These are phyloP conservation scores for Dipodomys merriami DNA, from an alignment of 2,113 vertebrate species.

Conservation along the genomic window DNA sequence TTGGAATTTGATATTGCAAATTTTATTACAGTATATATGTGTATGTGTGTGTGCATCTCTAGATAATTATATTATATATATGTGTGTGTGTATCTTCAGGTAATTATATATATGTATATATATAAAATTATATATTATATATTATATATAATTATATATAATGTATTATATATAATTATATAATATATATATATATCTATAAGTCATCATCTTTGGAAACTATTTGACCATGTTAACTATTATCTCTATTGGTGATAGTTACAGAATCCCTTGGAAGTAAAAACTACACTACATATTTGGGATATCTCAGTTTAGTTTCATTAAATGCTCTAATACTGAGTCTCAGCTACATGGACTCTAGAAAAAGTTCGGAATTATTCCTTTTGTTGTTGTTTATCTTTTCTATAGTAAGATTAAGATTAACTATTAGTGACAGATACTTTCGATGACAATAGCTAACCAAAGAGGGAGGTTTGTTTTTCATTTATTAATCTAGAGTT, in stretches of 20 bases:
- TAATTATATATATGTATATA: no score
- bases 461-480: background rate
- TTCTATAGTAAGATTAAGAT: conserved; percentile 12
- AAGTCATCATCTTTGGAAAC: conserved; percentile 49
- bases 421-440: background rate
- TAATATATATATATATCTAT: background rate
- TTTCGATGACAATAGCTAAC: background rate
- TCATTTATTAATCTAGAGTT: background rate
- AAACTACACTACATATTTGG: background rate
- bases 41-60: no score
- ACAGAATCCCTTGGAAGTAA: background rate
- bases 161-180: background rate
- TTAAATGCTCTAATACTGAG: background rate
- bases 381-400: conserved; percentile 20
- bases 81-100: background rate
- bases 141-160: background rate
- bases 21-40: background rate
- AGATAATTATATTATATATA: background rate
- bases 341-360: background rate
- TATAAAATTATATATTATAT: background rate
- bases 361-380: conserved; percentile 29
- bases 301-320: background rate
- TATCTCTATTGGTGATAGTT: background rate
- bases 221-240: background rate
- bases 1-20: background rate